Percentiles rank a stretch among this genome's conserved stretches.
Conservation (phyloP, 2,888 invertebrate genomes). For the Danaus chrysippus region DNA sequence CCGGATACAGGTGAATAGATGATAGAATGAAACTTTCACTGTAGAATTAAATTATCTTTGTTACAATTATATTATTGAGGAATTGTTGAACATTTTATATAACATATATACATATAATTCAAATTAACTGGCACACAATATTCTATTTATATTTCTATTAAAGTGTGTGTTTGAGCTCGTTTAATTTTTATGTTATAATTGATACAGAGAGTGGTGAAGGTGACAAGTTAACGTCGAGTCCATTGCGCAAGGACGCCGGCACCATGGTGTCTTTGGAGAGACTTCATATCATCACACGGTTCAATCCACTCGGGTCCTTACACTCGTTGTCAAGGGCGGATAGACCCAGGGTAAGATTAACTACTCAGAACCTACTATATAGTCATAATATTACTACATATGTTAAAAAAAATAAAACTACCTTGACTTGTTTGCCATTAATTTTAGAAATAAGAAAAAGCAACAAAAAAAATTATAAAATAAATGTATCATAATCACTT, state of each 20-base stretch:
- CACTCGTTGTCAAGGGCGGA: slow-evolving; percentile 84
- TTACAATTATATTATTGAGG: too few species aligned
- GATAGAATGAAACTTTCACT: not conserved
- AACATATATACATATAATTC: too few species aligned
- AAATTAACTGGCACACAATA: too few species aligned
- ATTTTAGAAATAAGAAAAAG: too few species aligned
- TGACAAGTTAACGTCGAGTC: slow-evolving; percentile 81
- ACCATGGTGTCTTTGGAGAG: slow-evolving; percentile 86
- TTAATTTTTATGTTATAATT: not conserved
- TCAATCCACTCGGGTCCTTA: slow-evolving; percentile 86
- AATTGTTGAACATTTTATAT: too few species aligned
- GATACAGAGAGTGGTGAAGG: slow-evolving; percentile 78
- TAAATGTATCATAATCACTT: too few species aligned
- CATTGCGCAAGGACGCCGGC: slow-evolving; percentile 82
- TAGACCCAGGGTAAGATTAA: slow-evolving; percentile 67
- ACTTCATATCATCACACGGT: slow-evolving; percentile 85
- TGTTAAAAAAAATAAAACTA: too few species aligned
- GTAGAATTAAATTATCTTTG: too few species aligned
- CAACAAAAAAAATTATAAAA: too few species aligned
- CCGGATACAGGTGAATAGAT: slow-evolving; percentile 60
- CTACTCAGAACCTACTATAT: not conserved
- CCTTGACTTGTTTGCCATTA: too few species aligned
- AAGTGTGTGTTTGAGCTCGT: not conserved
- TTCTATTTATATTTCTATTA: too few species aligned
- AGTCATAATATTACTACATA: too few species aligned